Conservation (phyloP, 2,113 vertebrate genomes). For the Neogale vison region DNA sequence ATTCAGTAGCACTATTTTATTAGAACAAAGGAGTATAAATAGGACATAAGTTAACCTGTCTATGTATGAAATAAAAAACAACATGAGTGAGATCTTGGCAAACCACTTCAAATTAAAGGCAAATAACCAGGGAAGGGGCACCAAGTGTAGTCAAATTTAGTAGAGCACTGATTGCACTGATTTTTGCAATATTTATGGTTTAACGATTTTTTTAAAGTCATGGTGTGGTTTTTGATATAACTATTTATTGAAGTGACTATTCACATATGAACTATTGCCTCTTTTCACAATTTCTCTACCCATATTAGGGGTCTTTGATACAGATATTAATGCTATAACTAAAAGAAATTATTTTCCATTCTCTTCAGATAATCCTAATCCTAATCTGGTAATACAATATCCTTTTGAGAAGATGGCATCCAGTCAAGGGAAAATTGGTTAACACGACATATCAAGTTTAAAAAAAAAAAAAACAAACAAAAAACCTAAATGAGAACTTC, state of each 20-base stretch:
- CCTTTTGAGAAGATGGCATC: not conserved
- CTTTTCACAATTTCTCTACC: not conserved
- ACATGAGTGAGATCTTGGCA: not conserved
- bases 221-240: not conserved
- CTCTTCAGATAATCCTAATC: not conserved
- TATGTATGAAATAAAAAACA: not conserved
- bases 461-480: not conserved
- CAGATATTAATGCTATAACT: not conserved
- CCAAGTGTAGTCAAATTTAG: not conserved
- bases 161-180: not conserved
- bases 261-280: not conserved
- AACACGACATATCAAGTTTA: not conserved
- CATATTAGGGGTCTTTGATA: not conserved
- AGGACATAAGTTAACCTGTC: not conserved
- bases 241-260: not conserved
- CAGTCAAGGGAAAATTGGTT: not conserved
- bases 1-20: not conserved
- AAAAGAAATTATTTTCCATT: conserved; percentile 12
- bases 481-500: not conserved
- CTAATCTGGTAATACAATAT: not conserved
- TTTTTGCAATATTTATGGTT: not conserved
- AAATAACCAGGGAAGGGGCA: not conserved
- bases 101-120: not conserved
- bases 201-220: not conserved
- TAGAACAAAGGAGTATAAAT: not conserved